Evolutionary conservation across 1,140 invertebrate genomes (phyloP).

Genomic region (Anagrus nilaparvatae): DNA sequence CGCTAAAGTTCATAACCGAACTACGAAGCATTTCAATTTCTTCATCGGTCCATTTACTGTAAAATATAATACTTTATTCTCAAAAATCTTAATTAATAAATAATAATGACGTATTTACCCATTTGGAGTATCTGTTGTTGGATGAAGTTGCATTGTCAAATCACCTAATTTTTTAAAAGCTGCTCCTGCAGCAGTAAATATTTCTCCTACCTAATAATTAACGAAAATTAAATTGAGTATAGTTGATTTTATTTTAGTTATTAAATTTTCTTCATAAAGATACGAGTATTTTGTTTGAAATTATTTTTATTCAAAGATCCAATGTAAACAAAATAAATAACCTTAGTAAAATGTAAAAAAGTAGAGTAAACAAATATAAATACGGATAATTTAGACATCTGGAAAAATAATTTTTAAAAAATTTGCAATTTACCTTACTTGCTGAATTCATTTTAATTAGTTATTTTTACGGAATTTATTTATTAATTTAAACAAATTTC

Average conservation of each 20-base stretch:
- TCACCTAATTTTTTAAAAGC: conserved; percentile 92
- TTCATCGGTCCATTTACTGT: conserved; percentile 92
- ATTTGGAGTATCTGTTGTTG: conserved; percentile 72
- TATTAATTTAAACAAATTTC: too few species aligned
- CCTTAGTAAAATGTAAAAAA: not conserved
- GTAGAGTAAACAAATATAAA: not conserved
- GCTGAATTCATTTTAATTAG: conserved; percentile 43
- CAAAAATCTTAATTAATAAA: conserved; percentile 10
- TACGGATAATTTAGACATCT: not conserved
- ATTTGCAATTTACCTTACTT: conserved; percentile 42
- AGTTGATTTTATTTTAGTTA: not conserved
- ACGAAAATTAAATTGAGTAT: not conserved
- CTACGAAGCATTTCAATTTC: conserved; percentile 91
- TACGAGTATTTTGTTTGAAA: not conserved
- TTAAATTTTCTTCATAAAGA: not conserved
- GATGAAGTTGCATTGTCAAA: conserved; percentile 90
- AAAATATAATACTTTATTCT: conserved; percentile 17
- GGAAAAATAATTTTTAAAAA: conserved; percentile 1
- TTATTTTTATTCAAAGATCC: conserved; percentile 28
- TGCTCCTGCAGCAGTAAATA: conserved; percentile 90
- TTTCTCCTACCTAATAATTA: conserved; percentile 79
- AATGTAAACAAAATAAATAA: not conserved
- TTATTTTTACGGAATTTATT: conserved; percentile 19
- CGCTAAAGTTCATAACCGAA: conserved; percentile 84
- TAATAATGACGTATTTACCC: conserved; percentile 55